Evolutionary conservation across 2,888 invertebrate species (phyloP), one percentile per base, ranked within the genome.

Genomic region (Pyralis farinalis): DNA sequence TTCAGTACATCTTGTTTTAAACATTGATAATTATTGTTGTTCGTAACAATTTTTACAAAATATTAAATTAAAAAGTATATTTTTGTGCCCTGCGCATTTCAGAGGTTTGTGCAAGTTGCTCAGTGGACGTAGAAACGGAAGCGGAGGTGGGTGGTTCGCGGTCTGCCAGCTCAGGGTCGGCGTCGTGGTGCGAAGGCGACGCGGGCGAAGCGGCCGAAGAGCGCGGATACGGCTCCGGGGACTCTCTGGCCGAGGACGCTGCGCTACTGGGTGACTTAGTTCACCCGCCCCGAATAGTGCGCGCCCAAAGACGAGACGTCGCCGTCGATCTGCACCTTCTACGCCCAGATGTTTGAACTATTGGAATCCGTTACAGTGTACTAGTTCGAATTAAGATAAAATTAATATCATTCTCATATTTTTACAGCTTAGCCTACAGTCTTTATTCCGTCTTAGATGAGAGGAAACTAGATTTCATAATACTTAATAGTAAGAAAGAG

Each of bases 101-200:
- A 88, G 86, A 87, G 54, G 78, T 82, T 48, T 85, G 88, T 69
- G 80, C 73, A 58, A 87, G 68, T 64, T 83, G 85, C 56, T 86
- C 87, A 12, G 85, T 84, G 52, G 88, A 86, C 51, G 88, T 72
- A 65, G 90, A 71, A 73, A 86, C 75, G 58, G 90, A 84, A 51
- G 73, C 69, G 34, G 78, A 73, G 35, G 86, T 73, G 35, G 89
- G 82, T 38, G 77, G 71, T 16, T 73, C 74, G 7, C 65, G 71
- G 12, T 83, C 82, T 3, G 81, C 73, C 48, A 88, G 86, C 63
- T 85, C 86, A 41, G 91, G 90, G 58, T 90, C 68, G 59, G 84
- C 65, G 71, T 91, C 72, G 53, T 89, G 81, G 90, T 90, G 91
- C 48, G 92, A 91, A 44, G 91, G 90, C 31, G 90, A 85, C 25